phyloP scores from a whole-genome alignment of 2,797 vertebrate species.

The Coluber constrictor region DNA sequence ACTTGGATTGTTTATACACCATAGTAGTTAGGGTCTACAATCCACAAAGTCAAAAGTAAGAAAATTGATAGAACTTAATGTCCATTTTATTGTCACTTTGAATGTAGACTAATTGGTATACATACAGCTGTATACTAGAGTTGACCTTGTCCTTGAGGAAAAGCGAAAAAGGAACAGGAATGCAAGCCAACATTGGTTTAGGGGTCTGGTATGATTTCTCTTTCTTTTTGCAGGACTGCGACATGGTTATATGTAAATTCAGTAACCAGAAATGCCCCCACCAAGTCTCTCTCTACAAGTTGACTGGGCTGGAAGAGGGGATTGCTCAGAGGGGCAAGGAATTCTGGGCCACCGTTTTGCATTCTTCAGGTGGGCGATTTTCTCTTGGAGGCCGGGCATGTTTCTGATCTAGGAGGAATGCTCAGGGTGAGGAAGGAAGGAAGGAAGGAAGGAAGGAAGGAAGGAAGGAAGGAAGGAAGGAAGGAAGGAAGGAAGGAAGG shows the following conservation, averaged over 20 bases:
- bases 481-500: background rate
- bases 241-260: constrained; percentile 81
- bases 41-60: background rate
- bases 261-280: constrained; percentile 80
- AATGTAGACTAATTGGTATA: too few species aligned
- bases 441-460: too few species aligned
- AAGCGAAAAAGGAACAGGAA: too few species aligned
- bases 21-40: background rate
- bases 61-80: too few species aligned
- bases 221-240: constrained; percentile 70
- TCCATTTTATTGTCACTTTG: too few species aligned
- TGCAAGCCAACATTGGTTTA: background rate
- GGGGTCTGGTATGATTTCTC: background rate
- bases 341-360: constrained; percentile 80
- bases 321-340: constrained; percentile 70
- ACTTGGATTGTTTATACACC: background rate
- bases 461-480: background rate
- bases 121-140: background rate
- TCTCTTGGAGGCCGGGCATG: background rate
- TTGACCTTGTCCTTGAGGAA: background rate
- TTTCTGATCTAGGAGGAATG: too few species aligned
- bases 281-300: constrained; percentile 75
- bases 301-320: constrained; percentile 72
- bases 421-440: background rate
- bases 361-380: constrained; percentile 75